These are phyloP conservation scores for Ctenomys sociabilis DNA, from an alignment of 2,113 vertebrate genomes.

Conservation along the genomic window DNA sequence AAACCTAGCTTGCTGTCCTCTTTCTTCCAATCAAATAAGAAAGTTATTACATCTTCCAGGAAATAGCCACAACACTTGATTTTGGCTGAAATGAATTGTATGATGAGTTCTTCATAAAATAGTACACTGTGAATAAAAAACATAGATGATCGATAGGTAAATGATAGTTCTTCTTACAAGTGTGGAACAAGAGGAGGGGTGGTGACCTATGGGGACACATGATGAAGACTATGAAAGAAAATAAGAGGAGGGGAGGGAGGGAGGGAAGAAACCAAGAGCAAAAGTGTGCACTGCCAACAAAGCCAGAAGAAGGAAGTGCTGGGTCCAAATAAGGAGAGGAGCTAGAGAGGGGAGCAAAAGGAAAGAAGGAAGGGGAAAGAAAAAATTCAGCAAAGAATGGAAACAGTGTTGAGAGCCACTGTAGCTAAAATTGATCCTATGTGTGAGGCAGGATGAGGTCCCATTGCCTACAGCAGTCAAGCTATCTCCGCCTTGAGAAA, in stretches of 20 bases:
- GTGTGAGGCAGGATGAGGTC: too few species aligned
- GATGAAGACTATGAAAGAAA: not conserved
- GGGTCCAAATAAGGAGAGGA: not conserved
- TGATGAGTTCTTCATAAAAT: not conserved
- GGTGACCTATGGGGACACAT: not conserved
- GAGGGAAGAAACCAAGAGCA: not conserved
- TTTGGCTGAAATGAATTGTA: not conserved
- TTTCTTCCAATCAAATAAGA: not conserved
- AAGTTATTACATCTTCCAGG: not conserved
- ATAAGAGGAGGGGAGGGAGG: not conserved
- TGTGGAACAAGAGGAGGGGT: not conserved
- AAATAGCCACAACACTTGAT: not conserved
- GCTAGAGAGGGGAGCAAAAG: too few species aligned
- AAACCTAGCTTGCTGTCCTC: not conserved
- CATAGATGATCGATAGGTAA: not conserved
- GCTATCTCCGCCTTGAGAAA: too few species aligned
- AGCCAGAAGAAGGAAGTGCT: not conserved
- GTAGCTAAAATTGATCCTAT: too few species aligned
- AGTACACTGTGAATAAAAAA: not conserved
- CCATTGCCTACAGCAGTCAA: too few species aligned
- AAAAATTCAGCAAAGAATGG: too few species aligned
- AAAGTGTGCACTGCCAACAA: not conserved
- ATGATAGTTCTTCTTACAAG: not conserved
- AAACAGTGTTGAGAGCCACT: too few species aligned
- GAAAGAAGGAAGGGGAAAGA: too few species aligned